phyloP scores from a whole-genome alignment of 1,140 invertebrate species.

The Meloidogyne chitwoodi region DNA sequence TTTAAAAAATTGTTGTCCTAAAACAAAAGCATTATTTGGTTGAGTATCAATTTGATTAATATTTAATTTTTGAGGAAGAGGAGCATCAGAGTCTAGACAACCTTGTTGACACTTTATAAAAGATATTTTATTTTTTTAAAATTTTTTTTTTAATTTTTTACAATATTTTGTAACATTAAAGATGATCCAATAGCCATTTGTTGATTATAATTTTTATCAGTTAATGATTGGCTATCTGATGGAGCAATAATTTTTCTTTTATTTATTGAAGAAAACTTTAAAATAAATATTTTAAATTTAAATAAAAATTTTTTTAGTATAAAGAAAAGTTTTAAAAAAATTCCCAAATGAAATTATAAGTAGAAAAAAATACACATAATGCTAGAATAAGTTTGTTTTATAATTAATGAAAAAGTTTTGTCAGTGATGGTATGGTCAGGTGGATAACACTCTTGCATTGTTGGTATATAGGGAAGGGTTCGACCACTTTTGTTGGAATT shows the following conservation, averaged over 20 bases:
- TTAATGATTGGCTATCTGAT: not conserved
- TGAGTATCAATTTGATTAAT: not conserved
- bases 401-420: no score
- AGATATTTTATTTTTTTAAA: not conserved
- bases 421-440: no score
- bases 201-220: not conserved
- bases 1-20: slow-evolving; percentile 12
- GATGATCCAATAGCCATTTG: not conserved
- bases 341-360: not conserved
- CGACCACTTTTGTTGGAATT: no score
- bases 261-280: not conserved
- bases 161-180: not conserved
- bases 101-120: not conserved
- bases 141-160: not conserved
- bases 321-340: slow-evolving; percentile 33
- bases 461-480: no score
- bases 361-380: no score
- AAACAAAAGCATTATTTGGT: not conserved
- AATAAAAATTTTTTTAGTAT: slow-evolving; percentile 2
- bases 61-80: not conserved
- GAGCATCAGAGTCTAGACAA: not conserved
- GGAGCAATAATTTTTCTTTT: not conserved
- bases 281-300: not conserved
- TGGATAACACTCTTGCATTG: no score
- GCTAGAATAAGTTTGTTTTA: no score